These are phyloP conservation scores for Botia almorhae DNA, from an alignment of 2,797 vertebrate genomes.

Conservation along the genomic window DNA sequence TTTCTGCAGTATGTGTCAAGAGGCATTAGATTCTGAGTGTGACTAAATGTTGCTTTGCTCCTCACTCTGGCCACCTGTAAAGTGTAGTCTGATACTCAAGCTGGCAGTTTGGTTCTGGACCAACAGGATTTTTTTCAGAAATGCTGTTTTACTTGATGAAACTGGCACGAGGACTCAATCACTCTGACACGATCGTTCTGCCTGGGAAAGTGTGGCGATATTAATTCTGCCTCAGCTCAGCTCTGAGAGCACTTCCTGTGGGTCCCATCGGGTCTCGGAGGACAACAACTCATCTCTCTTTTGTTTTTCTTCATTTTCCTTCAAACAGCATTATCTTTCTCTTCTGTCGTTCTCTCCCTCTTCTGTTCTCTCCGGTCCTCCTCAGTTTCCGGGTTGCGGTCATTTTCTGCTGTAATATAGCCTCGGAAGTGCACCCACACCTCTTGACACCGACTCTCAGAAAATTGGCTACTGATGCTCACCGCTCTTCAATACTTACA, in stretches of 20 bases:
- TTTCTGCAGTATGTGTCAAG: background rate
- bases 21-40: background rate
- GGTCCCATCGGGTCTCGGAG: conserved; percentile 14
- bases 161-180: conserved; percentile 12
- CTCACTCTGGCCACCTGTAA: background rate
- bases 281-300: conserved; percentile 29
- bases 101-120: background rate
- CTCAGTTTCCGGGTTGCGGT: conserved; percentile 57
- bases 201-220: conserved; percentile 21
- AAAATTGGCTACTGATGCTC: conserved; percentile 64
- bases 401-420: conserved; percentile 61
- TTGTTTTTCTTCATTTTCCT: conserved; percentile 39
- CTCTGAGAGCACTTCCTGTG: conserved; percentile 28
- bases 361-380: conserved; percentile 21
- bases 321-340: conserved; percentile 40
- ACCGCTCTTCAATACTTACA: conserved; percentile 52
- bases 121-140: background rate
- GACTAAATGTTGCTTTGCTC: background rate
- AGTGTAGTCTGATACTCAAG: background rate
- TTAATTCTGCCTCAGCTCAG: conserved; percentile 35
- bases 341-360: background rate
- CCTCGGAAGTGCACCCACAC: conserved; percentile 54
- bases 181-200: conserved; percentile 6
- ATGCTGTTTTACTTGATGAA: background rate
- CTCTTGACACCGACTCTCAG: conserved; percentile 58